Base-by-base conservation (phyloP, 2,888 invertebrate genomes). In the Drosophila suboccidentalis region DNA sequence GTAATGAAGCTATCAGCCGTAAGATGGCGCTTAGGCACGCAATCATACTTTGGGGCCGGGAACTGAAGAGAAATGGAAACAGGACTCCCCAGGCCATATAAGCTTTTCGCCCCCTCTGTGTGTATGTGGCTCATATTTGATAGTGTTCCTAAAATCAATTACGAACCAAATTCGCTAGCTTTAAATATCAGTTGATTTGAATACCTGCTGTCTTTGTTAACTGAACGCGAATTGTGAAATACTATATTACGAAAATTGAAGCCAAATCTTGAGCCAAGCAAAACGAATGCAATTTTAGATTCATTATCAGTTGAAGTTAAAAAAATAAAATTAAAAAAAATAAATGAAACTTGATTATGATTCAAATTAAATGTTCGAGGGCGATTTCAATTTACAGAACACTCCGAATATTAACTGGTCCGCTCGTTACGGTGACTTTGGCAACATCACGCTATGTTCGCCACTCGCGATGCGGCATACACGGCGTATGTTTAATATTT, bases 1-100 rank as follows among this genome's bases (percentile, higher is more conserved):
- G 77, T 85, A 85, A 85, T 85, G 85, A 87, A 85, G 85, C 85
- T 87, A 85, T 87, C 85, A 85, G 85, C 77, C 85, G 77, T 85
- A 85, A 87, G 87, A 85, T 79, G 85, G 86, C 83, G 87, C 85
- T 85, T 85, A 85, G 82, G 87, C 85, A 85, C 85, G 85, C 85
- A 85, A 85, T 87, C 85, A 85, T 82, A 85, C 85, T 85, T 87
- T 82, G 74, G 80, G 76, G 67, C 71, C 67, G 43, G 10, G 59
- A 17, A 49, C 39, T 51, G 60, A 54, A 39, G 10, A 39, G 32
- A 36, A 10, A 59, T 38, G 67, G 59, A 22, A 61, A 41, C 59
- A 57, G 22, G 57, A 49, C 41, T 32, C 43, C 61, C 10, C 57
- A 43, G 51, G 60, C 57, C 66, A 63, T 29, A 51, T 11, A 22